Conservation (phyloP, 2,797 vertebrate genomes). For the Taenioides sp. region DNA sequence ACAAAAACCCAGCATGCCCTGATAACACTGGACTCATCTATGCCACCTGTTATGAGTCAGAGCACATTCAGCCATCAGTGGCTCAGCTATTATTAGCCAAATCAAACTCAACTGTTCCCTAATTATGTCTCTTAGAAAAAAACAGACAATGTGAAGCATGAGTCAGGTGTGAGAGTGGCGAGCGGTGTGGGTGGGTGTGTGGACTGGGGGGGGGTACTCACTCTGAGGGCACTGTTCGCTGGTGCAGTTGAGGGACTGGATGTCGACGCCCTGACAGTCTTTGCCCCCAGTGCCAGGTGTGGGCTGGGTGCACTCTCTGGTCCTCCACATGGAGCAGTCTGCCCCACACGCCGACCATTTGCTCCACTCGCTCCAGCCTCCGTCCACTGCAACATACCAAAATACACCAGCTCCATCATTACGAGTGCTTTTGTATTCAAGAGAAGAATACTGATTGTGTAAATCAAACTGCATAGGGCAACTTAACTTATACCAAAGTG, state of each 20-base stretch:
- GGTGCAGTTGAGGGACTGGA: constrained; percentile 96
- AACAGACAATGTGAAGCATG: constrained; percentile 4
- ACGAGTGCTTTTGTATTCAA: not conserved
- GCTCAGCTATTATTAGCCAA: constrained; percentile 14
- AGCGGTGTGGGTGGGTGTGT: constrained; percentile 28
- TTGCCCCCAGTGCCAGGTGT: constrained; percentile 90
- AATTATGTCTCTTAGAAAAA: constrained; percentile 17
- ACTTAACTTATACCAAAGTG: not conserved
- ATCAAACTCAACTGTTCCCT: constrained; percentile 9
- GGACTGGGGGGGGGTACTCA: constrained; percentile 73
- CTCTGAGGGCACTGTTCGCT: constrained; percentile 93
- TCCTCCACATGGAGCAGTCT: constrained; percentile 94
- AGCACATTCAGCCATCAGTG: not conserved
- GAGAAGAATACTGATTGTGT: not conserved
- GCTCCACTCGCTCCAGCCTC: constrained; percentile 96
- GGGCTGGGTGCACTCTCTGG: constrained; percentile 92
- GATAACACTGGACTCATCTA: constrained; percentile 10
- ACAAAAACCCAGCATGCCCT: not conserved
- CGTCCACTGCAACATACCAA: constrained; percentile 82
- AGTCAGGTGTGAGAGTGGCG: constrained; percentile 16
- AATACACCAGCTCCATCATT: constrained; percentile 9
- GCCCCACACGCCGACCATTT: constrained; percentile 92
- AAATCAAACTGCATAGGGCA: not conserved
- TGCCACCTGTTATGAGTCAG: constrained; percentile 10
- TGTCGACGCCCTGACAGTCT: constrained; percentile 87